Conservation (phyloP, 2,113 vertebrate species). For the Heterotis niloticus region DNA sequence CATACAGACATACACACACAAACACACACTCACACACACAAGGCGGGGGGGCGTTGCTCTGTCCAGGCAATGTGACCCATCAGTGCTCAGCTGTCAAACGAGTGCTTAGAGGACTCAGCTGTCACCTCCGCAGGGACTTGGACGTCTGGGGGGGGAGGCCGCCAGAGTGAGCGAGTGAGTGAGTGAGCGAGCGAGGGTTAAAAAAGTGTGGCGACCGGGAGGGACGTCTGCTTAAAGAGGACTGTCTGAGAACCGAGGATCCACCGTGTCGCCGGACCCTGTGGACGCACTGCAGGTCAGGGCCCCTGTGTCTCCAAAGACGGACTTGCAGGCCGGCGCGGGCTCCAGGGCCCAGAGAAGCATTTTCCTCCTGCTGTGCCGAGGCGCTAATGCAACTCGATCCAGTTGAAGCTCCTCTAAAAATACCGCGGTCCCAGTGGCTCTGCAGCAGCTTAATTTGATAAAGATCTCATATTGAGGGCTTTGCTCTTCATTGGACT, state of each 20-base stretch:
- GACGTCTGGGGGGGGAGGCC: slow-evolving; percentile 48
- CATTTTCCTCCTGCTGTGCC: slow-evolving; percentile 45
- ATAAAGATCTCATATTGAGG: slow-evolving; percentile 45
- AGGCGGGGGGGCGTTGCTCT: slow-evolving; percentile 45
- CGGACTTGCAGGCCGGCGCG: slow-evolving; percentile 21
- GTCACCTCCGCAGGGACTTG: slow-evolving; percentile 55
- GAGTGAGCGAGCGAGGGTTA: slow-evolving; percentile 31
- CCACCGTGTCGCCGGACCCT: slow-evolving; percentile 26
- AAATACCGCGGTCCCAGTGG: slow-evolving; percentile 60
- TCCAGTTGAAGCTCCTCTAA: slow-evolving; percentile 66
- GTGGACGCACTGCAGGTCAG: slow-evolving; percentile 20
- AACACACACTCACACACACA: neutral
- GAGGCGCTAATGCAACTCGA: slow-evolving; percentile 66
- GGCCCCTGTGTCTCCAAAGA: slow-evolving; percentile 30
- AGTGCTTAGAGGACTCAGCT: slow-evolving; percentile 48
- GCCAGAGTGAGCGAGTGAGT: slow-evolving; percentile 50
- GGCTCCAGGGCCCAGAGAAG: slow-evolving; percentile 18
- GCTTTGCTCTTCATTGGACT: slow-evolving; percentile 28
- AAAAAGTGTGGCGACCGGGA: neutral
- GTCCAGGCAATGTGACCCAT: slow-evolving; percentile 52
- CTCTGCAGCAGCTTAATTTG: slow-evolving; percentile 46
- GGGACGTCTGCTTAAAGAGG: neutral
- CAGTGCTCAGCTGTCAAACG: slow-evolving; percentile 64
- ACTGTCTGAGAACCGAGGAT: neutral
- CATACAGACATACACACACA: neutral